Conservation (phyloP, 2,888 invertebrate genomes). For the Pterostichus niger region DNA sequence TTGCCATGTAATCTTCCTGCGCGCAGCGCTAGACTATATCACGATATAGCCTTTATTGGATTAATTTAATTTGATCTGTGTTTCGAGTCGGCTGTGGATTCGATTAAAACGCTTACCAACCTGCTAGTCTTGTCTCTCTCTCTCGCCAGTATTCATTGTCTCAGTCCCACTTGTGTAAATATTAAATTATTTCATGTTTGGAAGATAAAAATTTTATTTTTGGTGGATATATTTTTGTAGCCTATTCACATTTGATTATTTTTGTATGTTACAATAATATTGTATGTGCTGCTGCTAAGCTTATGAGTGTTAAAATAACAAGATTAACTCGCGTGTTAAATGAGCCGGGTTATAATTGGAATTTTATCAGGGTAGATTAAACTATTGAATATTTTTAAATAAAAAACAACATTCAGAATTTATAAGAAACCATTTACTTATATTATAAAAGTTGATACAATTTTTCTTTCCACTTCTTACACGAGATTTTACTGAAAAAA, state of each 20-base stretch:
- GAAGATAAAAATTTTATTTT: slow-evolving; percentile 12
- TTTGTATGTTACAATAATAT: slow-evolving; percentile 41
- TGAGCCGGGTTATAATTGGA: slow-evolving; percentile 2
- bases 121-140: slow-evolving; percentile 71
- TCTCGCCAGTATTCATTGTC: slow-evolving; percentile 66
- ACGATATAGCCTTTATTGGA: slow-evolving; percentile 66
- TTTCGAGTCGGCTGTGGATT: slow-evolving; percentile 65
- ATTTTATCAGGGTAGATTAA: too few species aligned
- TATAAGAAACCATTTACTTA: too few species aligned
- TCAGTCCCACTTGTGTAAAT: slow-evolving; percentile 47
- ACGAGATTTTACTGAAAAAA: too few species aligned
- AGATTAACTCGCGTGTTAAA: slow-evolving; percentile 6
- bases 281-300: not conserved
- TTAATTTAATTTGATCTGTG: slow-evolving; percentile 67
- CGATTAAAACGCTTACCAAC: slow-evolving; percentile 65
- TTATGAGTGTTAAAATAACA: slow-evolving; percentile 1
- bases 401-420: too few species aligned
- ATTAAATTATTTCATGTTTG: slow-evolving; percentile 30
- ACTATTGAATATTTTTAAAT: too few species aligned
- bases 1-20: slow-evolving; percentile 62
- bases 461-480: too few species aligned
- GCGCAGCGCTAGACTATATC: slow-evolving; percentile 56
- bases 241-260: slow-evolving; percentile 26
- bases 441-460: too few species aligned
- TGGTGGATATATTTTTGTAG: slow-evolving; percentile 18